Percentiles rank a stretch among this genome's conserved stretches.
Conservation (phyloP, 2,888 invertebrate species). For the Rotaria magnacalcarata region DNA sequence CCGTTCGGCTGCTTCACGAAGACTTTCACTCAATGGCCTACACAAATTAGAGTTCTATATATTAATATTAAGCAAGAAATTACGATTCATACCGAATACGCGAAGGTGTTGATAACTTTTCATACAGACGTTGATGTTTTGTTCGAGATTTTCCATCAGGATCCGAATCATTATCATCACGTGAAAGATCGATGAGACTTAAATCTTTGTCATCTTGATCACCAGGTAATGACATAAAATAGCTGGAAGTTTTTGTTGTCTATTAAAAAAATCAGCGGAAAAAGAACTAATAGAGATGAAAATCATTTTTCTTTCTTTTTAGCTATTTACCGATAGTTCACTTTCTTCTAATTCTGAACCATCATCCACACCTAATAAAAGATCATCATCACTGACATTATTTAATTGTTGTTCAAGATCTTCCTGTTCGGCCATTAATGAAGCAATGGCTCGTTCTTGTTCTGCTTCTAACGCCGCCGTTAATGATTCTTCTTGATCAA, state of each 20-base stretch:
- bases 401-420: conserved; percentile 19
- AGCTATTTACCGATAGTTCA: not conserved
- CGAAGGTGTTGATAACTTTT: conserved; percentile 24
- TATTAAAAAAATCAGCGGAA: not conserved
- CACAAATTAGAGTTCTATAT: not conserved
- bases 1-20: conserved; percentile 33
- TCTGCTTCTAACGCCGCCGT: conserved; percentile 29
- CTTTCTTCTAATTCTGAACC: conserved; percentile 33
- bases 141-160: not conserved
- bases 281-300: not conserved
- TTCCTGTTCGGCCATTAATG: conserved; percentile 18
- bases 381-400: conserved; percentile 35
- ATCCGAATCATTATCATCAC: conserved; percentile 12
- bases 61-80: not conserved
- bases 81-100: not conserved
- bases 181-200: not conserved
- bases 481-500: conserved; percentile 31
- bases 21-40: conserved; percentile 25
- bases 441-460: conserved; percentile 32
- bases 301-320: not conserved
- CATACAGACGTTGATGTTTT: not conserved
- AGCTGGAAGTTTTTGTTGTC: conserved; percentile 31
- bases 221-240: conserved; percentile 33
- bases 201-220: conserved; percentile 29
- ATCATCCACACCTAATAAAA: conserved; percentile 15